Conservation (phyloP, 2,797 vertebrate species). For the Moxostoma hubbsi region DNA sequence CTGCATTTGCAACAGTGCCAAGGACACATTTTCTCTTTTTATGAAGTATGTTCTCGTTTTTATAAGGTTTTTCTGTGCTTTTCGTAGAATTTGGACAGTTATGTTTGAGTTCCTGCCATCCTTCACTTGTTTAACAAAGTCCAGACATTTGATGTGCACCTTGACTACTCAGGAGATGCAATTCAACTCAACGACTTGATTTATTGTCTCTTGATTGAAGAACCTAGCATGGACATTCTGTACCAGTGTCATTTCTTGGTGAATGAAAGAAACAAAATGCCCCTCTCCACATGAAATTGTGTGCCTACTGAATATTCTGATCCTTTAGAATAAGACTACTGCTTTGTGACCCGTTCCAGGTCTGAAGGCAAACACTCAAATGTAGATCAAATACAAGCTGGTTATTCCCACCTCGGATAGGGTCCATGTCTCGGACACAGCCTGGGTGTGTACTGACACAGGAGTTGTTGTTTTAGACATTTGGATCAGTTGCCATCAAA, state of each 20-base stretch:
- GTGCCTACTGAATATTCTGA: neutral
- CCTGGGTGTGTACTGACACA: neutral
- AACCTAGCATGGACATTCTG: neutral
- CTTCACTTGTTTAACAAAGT: neutral
- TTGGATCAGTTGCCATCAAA: constrained; percentile 35
- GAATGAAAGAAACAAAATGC: neutral
- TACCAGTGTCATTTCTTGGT: neutral
- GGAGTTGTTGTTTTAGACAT: constrained; percentile 24
- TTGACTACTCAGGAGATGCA: neutral
- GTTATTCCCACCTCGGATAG: neutral
- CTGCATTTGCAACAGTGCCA: neutral
- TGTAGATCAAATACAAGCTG: too few relatives aligned
- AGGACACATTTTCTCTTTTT: neutral
- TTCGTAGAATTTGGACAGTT: neutral
- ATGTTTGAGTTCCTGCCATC: neutral
- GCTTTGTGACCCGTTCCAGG: neutral
- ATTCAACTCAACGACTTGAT: neutral
- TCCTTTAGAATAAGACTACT: constrained; percentile 8
- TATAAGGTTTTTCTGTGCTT: neutral
- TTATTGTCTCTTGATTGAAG: neutral
- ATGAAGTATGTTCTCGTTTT: neutral
- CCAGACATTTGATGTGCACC: neutral
- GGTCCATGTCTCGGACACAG: constrained; percentile 12
- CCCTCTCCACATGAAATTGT: neutral
- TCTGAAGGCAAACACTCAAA: neutral